phyloP scores from a whole-genome alignment of 2,113 vertebrate species.

The Pedionomus torquatus region DNA sequence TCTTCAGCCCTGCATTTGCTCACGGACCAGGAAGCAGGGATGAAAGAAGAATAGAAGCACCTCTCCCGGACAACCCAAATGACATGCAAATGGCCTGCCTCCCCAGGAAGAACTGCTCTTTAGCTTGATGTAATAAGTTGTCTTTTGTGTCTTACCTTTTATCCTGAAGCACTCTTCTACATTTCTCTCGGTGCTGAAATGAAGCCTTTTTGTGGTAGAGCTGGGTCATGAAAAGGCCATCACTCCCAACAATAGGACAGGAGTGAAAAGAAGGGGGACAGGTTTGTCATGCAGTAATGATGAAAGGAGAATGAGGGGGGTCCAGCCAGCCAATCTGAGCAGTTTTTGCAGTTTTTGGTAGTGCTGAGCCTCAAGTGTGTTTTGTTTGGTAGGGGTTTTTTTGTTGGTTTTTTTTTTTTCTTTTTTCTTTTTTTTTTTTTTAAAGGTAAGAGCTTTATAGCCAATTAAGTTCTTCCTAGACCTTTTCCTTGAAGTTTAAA shows the following conservation, averaged over 20 bases:
- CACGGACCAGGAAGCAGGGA: neutral
- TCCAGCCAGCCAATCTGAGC: neutral
- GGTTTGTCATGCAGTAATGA: neutral
- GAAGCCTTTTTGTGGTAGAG: neutral
- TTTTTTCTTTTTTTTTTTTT: neutral
- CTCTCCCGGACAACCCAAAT: neutral
- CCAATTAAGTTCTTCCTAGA: neutral
- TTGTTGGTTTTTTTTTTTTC: neutral
- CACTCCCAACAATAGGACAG: neutral
- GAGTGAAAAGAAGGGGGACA: neutral
- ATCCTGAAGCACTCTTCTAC: conserved; percentile 2
- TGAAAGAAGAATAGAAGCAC: neutral
- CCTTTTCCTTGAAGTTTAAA: neutral
- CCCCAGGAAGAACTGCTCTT: conserved; percentile 31
- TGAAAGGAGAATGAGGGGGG: neutral
- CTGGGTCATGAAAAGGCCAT: neutral
- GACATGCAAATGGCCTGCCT: conserved; percentile 8
- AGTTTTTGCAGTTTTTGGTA: neutral
- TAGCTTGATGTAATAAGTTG: conserved; percentile 46
- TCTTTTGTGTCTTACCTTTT: conserved; percentile 52
- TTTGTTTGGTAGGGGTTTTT: too few species aligned
- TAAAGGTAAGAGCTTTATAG: neutral
- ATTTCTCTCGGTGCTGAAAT: neutral
- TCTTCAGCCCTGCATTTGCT: neutral
- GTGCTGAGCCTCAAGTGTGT: fast-evolving